Percentiles rank a stretch among this genome's conserved stretches.
Conservation (phyloP, 1,140 invertebrate genomes). For the Adelges cooleyi region DNA sequence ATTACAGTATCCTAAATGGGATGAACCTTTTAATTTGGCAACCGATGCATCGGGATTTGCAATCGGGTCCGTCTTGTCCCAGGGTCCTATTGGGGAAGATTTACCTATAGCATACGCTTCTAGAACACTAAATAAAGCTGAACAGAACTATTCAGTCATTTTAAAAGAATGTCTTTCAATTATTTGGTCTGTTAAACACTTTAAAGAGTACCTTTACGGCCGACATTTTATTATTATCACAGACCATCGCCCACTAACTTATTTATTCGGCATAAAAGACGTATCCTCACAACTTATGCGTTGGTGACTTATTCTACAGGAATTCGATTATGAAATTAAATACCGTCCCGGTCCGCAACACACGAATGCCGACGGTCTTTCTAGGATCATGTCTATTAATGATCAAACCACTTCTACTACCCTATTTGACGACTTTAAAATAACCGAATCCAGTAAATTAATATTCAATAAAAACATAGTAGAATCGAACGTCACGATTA, state of each 20-base stretch:
- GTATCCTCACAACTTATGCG: slow-evolving; percentile 25
- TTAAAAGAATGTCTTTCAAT: slow-evolving; percentile 44
- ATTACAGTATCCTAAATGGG: slow-evolving; percentile 37
- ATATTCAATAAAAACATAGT: too few species aligned
- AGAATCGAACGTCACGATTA: too few species aligned
- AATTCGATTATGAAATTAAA: slow-evolving; percentile 31
- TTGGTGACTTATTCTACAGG: slow-evolving; percentile 31
- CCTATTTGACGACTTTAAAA: too few species aligned
- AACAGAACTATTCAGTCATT: slow-evolving; percentile 34
- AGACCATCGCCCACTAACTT: slow-evolving; percentile 43
- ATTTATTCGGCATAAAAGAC: slow-evolving; percentile 39
- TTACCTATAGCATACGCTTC: slow-evolving; percentile 34
- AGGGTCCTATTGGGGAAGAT: slow-evolving; percentile 23
- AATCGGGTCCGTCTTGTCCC: slow-evolving; percentile 18
- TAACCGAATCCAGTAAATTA: too few species aligned
- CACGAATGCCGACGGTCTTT: slow-evolving; percentile 37
- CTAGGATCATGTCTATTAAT: slow-evolving; percentile 26
- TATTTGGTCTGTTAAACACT: slow-evolving; percentile 40
- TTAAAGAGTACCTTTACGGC: slow-evolving; percentile 41
- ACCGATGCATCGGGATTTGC: slow-evolving; percentile 32
- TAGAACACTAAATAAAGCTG: slow-evolving; percentile 34
- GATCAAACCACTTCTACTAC: too few species aligned
- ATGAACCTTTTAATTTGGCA: slow-evolving; percentile 35
- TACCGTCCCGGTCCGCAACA: slow-evolving; percentile 36
- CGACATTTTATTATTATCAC: slow-evolving; percentile 41